These are phyloP conservation scores for Archips xylosteana DNA, from an alignment of 2,888 invertebrate genomes.

Conservation along the genomic window DNA sequence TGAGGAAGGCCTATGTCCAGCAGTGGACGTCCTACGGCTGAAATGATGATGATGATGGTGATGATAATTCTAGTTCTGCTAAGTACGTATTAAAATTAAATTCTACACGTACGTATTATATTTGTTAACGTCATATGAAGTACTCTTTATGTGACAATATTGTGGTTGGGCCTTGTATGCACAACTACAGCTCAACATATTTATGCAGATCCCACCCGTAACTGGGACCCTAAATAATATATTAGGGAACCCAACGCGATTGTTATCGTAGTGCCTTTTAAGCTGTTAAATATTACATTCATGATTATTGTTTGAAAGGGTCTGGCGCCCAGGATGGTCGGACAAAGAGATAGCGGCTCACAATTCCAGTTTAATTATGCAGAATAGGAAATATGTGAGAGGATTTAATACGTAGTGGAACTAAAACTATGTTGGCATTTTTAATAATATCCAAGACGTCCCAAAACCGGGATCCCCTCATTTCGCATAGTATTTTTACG, in stretches of 20 bases:
- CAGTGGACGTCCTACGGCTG: too few species aligned
- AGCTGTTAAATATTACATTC: conserved; percentile 42
- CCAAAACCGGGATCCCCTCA: too few species aligned
- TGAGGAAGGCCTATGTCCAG: too few species aligned
- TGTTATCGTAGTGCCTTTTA: conserved; percentile 38
- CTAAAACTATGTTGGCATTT: neutral
- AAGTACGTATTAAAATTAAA: too few species aligned
- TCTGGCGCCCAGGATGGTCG: conserved; percentile 17
- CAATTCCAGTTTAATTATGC: conserved; percentile 3
- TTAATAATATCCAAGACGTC: too few species aligned
- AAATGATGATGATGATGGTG: too few species aligned
- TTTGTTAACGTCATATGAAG: too few species aligned
- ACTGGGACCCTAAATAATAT: conserved; percentile 27
- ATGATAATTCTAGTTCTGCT: too few species aligned
- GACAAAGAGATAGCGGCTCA: conserved; percentile 24
- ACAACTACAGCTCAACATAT: neutral
- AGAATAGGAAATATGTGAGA: neutral
- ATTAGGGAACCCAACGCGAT: conserved; percentile 32
- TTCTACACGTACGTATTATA: too few species aligned
- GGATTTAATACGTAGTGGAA: neutral
- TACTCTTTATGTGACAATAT: neutral
- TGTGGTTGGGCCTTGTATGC: neutral
- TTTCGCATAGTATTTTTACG: too few species aligned
- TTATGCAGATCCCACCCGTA: conserved; percentile 19
- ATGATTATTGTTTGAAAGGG: conserved; percentile 40